Evolutionary conservation across 2,797 vertebrate genomes (phyloP), one percentile per base, ranked within the genome.

Genomic region (Harpagifer antarcticus): DNA sequence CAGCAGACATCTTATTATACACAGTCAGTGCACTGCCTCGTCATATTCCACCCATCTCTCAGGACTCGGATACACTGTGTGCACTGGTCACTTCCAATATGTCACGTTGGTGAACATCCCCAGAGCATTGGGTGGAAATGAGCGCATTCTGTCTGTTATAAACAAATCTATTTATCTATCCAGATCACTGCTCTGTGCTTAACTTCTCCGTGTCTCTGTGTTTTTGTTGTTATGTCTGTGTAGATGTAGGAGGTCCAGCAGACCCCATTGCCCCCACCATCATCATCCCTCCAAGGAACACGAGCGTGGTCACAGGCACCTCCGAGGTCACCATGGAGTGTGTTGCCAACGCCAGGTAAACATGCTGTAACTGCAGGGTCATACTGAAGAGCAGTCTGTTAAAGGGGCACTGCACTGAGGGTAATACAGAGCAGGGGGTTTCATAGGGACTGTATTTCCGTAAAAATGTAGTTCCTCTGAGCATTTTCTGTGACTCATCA

Each of bases 241-340:
- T 83, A 99, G 98, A 99, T 17, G 95, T 98, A 0, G 97, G 97
- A 9, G 97, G 98, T 5, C 97, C 98, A 0, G 97, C 98, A 0
- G 98, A 99, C 82, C 98, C 98, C 82, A 99, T 99, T 0, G 97
- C 98, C 0, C 98, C 98, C 19, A 97, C 96, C 76, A 99, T 99
- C 87, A 96, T 99, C 75, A 93, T 99, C 79, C 95, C 98, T 1
- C 98, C 98, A 54, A 95, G 93, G 91, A 99, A 99, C 94, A 98
- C 97, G 31, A 99, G 98, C 0, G 96, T 99, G 66, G 95, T 98
- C 73, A 93, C 95, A 0, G 98, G 98, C 3, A 97, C 97, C 49
- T 98, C 97, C 0, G 98, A 99, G 87, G 97, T 97, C 85, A 98
- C 95, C 13, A 94, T 99, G 96, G 97, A 99, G 90, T 99, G 98